phyloP scores from a whole-genome alignment of 1,140 invertebrate genomes.

The Colletes latitarsis region DNA sequence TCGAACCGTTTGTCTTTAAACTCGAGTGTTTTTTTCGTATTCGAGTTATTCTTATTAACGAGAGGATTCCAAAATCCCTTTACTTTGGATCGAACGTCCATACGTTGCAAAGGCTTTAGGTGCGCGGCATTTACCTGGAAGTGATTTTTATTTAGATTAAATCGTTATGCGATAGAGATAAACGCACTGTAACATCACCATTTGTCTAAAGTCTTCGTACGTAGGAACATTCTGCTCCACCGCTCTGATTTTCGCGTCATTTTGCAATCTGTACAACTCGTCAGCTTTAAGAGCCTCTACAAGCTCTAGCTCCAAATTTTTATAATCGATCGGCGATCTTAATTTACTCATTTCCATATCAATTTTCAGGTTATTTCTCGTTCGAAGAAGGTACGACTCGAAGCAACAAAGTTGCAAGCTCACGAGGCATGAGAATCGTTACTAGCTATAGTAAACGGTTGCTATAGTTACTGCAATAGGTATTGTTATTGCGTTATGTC shows the following conservation, averaged over 20 bases:
- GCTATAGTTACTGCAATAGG: background rate
- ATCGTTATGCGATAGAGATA: background rate
- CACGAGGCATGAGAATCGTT: background rate
- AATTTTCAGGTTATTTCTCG: background rate
- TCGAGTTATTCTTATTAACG: background rate
- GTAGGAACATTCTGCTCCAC: conserved; percentile 80
- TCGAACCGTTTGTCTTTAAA: background rate
- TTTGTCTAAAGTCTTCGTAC: conserved; percentile 83
- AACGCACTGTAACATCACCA: conserved; percentile 64
- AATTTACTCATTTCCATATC: conserved; percentile 49
- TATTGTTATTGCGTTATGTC: background rate
- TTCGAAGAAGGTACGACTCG: background rate
- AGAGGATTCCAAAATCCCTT: conserved; percentile 64
- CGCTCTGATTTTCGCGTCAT: conserved; percentile 84
- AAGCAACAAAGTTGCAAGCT: background rate
- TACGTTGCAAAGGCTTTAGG: conserved; percentile 69
- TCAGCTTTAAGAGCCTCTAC: conserved; percentile 77
- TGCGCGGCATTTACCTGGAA: conserved; percentile 77
- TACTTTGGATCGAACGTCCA: conserved; percentile 58
- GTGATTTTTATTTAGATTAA: conserved; percentile 10
- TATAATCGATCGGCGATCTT: conserved; percentile 72
- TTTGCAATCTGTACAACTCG: conserved; percentile 82
- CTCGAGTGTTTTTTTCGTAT: background rate
- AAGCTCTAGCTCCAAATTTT: conserved; percentile 76
- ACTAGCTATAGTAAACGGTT: background rate